These are phyloP conservation scores for Nymphicus hollandicus DNA, from an alignment of 2,113 vertebrate species.

Conservation along the genomic window DNA sequence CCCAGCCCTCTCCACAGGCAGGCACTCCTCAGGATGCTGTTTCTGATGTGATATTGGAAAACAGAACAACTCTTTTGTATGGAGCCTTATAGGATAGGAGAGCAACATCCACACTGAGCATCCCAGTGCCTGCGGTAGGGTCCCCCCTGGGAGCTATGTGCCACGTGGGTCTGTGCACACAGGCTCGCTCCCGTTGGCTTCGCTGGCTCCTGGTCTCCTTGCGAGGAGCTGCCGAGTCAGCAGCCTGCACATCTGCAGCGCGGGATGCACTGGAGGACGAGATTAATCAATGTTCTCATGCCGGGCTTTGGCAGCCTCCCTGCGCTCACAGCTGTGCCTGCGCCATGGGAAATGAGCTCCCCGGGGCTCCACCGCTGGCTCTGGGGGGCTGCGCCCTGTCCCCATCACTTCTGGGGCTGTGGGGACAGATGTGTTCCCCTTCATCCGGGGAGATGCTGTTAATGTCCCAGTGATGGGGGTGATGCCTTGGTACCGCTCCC, in stretches of 20 bases:
- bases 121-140: fast-evolving
- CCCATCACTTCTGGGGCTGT: background rate
- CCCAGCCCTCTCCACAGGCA: background rate
- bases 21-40: background rate
- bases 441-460: fast-evolving
- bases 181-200: fast-evolving
- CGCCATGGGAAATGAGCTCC: background rate
- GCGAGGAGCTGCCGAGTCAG: slow-evolving; percentile 35
- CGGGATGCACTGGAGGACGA: background rate
- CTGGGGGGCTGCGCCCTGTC: fast-evolving
- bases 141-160: fast-evolving
- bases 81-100: background rate
- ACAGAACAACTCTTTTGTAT: fast-evolving
- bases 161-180: fast-evolving
- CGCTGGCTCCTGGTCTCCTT: background rate
- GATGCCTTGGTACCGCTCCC: background rate
- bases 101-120: fast-evolving
- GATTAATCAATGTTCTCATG: slow-evolving; percentile 45
- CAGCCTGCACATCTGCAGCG: slow-evolving; percentile 38
- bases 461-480: fast-evolving
- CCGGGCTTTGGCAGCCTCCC: background rate
- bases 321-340: background rate
- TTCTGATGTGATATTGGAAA: background rate
- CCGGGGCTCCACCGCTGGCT: fast-evolving
- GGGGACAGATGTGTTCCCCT: background rate